Evolutionary conservation across 2,888 invertebrate genomes (phyloP), one percentile per base, ranked within the genome.

Genomic region (Polydrusus pterygomalis): DNA sequence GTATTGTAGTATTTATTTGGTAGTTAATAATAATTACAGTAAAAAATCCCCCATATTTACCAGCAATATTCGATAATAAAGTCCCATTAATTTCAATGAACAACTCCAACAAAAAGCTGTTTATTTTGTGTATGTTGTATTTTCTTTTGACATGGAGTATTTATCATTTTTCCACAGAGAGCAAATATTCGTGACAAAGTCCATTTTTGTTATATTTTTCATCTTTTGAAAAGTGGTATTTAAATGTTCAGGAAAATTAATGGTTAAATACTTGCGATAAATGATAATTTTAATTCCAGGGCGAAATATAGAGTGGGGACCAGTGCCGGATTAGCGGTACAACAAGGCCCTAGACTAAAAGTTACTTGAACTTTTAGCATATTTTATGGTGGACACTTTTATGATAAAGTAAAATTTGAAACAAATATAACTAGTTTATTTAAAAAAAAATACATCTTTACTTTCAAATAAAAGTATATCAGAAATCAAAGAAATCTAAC

Each of bases 81-180:
- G 47, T 7, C 17, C 47, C 17, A 47, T 17, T 47, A 15, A 47
- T 17, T 47, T 47, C 47, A 15, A 47, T 17, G n/a, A 17, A 47
- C 17, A 47, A 47, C 15, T n/a, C 17, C n/a, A 47, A 47, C 7
- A 47, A 47, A 43, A 17, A 47, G 17, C 5, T 47, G 47, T 47
- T 47, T 47, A 17, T 13, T 17, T 15, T 45, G n/a, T 45, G 30
- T 45, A 45, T 6, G 45, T 17, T 47, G n/a, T 47, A 47, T 47
- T 49, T 45, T 20, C 68, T 51, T 56, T 68, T 56, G 43, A 63
- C 62, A 34, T 63, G 30, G 30, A 49, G 13, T n/a, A 47, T 47
- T 47, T 47, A 47, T 47, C 17, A 30, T 47, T 30, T n/a, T 30
- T 30, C 17, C 5, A 38, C 13, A 30, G 58, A 17, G 30, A 20